phyloP scores from a whole-genome alignment of 2,888 invertebrate genomes.

The Periphyllus acericola region DNA sequence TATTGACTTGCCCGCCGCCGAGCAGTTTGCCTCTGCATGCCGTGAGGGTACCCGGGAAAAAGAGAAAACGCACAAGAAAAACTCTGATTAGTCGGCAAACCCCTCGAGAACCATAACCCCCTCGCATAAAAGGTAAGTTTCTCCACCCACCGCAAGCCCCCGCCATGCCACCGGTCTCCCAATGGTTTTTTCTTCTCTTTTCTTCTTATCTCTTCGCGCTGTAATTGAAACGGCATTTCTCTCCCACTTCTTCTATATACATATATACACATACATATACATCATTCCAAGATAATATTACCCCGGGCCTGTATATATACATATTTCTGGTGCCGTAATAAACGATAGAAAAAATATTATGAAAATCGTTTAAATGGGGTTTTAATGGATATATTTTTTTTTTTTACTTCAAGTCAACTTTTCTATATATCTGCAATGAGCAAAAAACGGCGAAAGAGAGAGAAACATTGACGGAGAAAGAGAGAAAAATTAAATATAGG shows the following conservation, averaged over 20 bases:
- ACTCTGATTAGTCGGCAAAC: constrained; percentile 62
- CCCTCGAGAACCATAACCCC: constrained; percentile 59
- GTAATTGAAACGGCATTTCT: constrained; percentile 60
- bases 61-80: constrained; percentile 53
- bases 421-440: not conserved
- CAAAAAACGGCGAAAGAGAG: not conserved
- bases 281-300: constrained; percentile 47
- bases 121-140: constrained; percentile 60
- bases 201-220: constrained; percentile 54
- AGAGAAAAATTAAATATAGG: not conserved
- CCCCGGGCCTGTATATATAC: not conserved
- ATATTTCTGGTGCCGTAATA: not conserved
- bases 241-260: not conserved
- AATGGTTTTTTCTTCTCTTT: constrained; percentile 34
- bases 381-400: constrained; percentile 37
- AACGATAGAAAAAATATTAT: constrained; percentile 44
- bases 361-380: constrained; percentile 37
- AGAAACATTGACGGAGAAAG: not conserved
- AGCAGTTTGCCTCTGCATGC: constrained; percentile 25
- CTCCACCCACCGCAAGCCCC: not conserved
- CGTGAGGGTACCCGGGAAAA: constrained; percentile 45
- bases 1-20: constrained; percentile 47
- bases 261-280: not conserved
- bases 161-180: not conserved
- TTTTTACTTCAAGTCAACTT: constrained; percentile 2